Base-by-base conservation (phyloP, 2,113 vertebrate genomes). In the Thermophis baileyi region DNA sequence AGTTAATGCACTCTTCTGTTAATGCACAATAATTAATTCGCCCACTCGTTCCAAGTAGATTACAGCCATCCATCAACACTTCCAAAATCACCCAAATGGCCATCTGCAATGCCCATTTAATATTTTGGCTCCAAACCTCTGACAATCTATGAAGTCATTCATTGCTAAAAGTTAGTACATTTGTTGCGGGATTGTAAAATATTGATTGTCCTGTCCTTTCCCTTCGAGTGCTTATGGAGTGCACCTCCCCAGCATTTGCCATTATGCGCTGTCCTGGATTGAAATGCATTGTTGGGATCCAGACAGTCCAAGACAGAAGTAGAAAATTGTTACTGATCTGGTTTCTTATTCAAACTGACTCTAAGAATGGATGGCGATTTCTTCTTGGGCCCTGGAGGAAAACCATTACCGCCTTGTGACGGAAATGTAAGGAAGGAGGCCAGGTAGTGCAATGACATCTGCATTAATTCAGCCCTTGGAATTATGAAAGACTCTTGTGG, bases 21-120 rank as follows among this genome's bases (percentile, higher is more conserved):
- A 16, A 25, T 93, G 92, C 89, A 94, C 92, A 91, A 89, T 95
- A 95, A 96, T 96, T 96, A 97, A 95, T 96, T 94, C 93, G 63
- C 25, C 91, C 92, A 88, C 92, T 89, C 85, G 92, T 96, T 93
- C 93, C 90, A 95, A 90, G 81, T 93, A 88, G 85, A 93, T 90
- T 96, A 85, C 92, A 96, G 85, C 94, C 94, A 95, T 94, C 93
- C 87, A 94, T 94, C 94, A 93, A 94, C 92, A 60, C 92, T 94
- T 89, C 94, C 92, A 94, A 92, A 94, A 94, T 92, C 89, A 92
- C 14, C n/a, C 88, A 30, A 90, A 89, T 93, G 63, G 93, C 95
- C 85, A 94, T 95, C 94, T 96, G 95, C 93, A 97, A 93, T 81
- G 94, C 93, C 69, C 90, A 89, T 92, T 88, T 93, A 51, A 53